Evolutionary conservation across 2,797 vertebrate species (phyloP), one percentile per base, ranked within the genome.

Genomic region (Etheostoma perlongum): DNA sequence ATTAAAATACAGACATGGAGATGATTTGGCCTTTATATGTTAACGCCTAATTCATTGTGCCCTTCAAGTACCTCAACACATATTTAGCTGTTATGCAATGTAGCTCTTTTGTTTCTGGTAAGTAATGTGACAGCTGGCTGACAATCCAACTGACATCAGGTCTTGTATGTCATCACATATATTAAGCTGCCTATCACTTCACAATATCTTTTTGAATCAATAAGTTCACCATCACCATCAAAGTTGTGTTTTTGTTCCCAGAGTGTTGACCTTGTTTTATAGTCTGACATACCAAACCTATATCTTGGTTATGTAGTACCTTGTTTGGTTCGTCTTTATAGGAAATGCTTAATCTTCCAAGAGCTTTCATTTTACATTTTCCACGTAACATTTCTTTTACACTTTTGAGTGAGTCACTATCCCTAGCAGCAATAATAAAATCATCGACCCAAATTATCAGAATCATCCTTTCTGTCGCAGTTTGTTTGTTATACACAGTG

Each of bases 91-190:
- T 69, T 9, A 25, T 7, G 79, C n/a, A 67, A 3, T 85, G 74
- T 30, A 85, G 36, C 44, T 79, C 8, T 13, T 58, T 82, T 68
- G 75, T 73, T 16, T 74, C 54, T 19, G 57, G 14, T 4, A 81
- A 11, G 47, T 81, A 6, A 16, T 81, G 72, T 52, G 81, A 83
- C 36, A 83, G 23, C 15, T 70, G 76, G 23, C 78, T 75, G 0
- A 86, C 67, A 25, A 76, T 27, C 42, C 36, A 78, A 12, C 74
- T 75, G 7, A 86, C n/a, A 19, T 80, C 86, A 44, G 74, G 76
- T 30, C 68, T 67, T 12, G 79, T 76, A 51, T 30, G 68, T 78
- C 23, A 55, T 78, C 1, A 82, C 2, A 49, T 75, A 81, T 4
- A 78, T 82, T 8, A 79, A 36, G 30, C 72, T 79, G 8, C 72